phyloP scores from a whole-genome alignment of 2,797 vertebrate species.

The Tangara arthus region DNA sequence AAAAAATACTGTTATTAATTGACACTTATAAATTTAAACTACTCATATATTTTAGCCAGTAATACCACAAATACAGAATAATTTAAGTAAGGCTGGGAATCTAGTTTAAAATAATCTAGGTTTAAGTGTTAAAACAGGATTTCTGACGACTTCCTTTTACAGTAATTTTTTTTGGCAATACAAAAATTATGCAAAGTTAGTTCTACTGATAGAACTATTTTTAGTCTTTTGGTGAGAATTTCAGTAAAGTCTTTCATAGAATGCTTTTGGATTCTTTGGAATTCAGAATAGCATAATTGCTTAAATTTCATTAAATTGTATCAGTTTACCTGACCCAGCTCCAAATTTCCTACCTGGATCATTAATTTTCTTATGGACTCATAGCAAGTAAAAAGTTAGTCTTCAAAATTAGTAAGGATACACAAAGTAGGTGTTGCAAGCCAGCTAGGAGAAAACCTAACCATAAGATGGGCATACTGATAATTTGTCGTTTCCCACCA shows the following conservation, averaged over 20 bases:
- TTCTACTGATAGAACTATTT: not conserved
- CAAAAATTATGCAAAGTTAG: not conserved
- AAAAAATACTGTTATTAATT: constrained; percentile 12
- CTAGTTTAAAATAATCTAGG: not conserved
- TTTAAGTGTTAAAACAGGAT: not conserved
- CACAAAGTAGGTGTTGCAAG: not conserved
- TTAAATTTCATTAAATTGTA: not conserved
- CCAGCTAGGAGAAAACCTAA: not conserved
- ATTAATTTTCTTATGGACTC: not conserved
- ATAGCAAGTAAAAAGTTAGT: not conserved
- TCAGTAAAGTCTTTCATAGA: not conserved
- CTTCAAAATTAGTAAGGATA: not conserved
- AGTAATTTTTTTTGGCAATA: not conserved
- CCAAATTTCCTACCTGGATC: not conserved
- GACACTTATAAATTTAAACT: not conserved
- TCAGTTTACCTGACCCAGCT: not conserved
- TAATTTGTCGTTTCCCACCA: not conserved
- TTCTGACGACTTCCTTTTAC: not conserved
- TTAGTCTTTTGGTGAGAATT: not conserved
- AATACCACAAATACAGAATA: not conserved
- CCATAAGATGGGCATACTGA: not conserved
- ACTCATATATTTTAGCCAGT: not conserved
- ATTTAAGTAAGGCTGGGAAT: not conserved
- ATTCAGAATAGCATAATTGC: not conserved
- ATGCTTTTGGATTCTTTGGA: not conserved